Evolutionary conservation across 1,140 invertebrate genomes (phyloP).

Genomic region (Tyrophagus putrescentiae): DNA sequence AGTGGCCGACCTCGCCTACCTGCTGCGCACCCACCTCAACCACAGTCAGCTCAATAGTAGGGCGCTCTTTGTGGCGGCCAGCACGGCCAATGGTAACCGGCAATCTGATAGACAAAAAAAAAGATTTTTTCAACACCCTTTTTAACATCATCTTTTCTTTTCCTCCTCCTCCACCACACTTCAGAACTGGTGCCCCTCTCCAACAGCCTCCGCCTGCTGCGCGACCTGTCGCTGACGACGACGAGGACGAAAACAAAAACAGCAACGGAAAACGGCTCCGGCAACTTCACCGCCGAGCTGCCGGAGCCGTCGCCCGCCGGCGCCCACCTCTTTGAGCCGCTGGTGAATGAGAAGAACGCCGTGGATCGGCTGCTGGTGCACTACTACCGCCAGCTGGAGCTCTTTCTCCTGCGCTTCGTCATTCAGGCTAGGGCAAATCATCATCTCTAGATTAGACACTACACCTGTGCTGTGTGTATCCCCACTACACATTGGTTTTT

Average conservation of each 20-base stretch:
- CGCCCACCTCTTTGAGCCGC: neutral
- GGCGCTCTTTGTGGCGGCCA: constrained; percentile 71
- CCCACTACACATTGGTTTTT: too few species aligned
- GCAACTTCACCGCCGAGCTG: too few species aligned
- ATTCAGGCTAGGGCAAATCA: too few species aligned
- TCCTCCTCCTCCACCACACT: too few species aligned
- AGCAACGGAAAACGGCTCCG: too few species aligned
- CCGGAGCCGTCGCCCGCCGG: too few species aligned
- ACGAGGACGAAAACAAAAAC: too few species aligned
- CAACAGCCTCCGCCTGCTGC: too few species aligned
- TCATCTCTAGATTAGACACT: too few species aligned
- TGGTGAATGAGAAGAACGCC: neutral
- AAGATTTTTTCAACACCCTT: constrained; percentile 1
- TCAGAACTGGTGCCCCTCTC: too few species aligned
- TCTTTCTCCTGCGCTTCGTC: neutral
- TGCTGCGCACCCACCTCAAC: constrained; percentile 63
- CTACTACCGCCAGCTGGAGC: neutral
- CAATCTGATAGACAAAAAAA: neutral
- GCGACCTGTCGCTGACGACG: too few species aligned
- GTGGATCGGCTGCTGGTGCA: neutral
- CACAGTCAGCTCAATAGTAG: constrained; percentile 61
- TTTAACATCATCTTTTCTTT: neutral
- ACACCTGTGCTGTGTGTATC: too few species aligned
- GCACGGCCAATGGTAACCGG: constrained; percentile 54
- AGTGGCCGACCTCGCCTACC: constrained; percentile 70